Evolutionary conservation across 2,888 invertebrate species (phyloP), one percentile per base, ranked within the genome.

Genomic region (Erannis defoliaria): DNA sequence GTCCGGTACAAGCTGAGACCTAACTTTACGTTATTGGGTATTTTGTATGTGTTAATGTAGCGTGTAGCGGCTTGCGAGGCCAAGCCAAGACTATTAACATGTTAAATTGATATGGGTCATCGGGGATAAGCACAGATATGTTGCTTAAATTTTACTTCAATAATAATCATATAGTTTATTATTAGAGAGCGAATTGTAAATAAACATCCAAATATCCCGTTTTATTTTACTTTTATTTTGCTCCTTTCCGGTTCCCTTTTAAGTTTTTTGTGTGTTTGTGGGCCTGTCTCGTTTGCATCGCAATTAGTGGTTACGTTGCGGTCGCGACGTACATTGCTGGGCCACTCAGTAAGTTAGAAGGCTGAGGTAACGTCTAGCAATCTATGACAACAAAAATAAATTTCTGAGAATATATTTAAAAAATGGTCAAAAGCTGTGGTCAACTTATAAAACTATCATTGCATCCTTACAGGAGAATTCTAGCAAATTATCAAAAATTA

Each of bases 141-240:
- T 88, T 84, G 88, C 86, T 84, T 85, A 80, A 84, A 82, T 83
- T 88, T 89, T 85, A 85, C 86, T 89, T 87, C 81, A 80, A 86
- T 89, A 86, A 89, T 92, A 90, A 89, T 90, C 88, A 75, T 76
- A 82, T 88, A 85, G 85, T 89, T 81, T 90, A 89, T 90, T 90
- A 90, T 90, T 90, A 86, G 83, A 86, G 84, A 87, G 84, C 84
- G 79, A 88, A 87, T 84, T 93, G 93, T 93, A 93, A 93, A 93
- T 93, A 93, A 93, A 93, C 90, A 91, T 90, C 90, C 89, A 85
- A 85, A 85, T 89, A 88, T 88, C 90, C 92, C 90, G 89, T 90
- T 82, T 92, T 87, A 86, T 90, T 91, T 91, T 87, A 83, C 77
- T 91, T 93, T 93, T 86, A 86, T 90, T 91, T 88, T 86, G 64